phyloP scores from a whole-genome alignment of 1,140 invertebrate species.

The Littorina saxatilis region DNA sequence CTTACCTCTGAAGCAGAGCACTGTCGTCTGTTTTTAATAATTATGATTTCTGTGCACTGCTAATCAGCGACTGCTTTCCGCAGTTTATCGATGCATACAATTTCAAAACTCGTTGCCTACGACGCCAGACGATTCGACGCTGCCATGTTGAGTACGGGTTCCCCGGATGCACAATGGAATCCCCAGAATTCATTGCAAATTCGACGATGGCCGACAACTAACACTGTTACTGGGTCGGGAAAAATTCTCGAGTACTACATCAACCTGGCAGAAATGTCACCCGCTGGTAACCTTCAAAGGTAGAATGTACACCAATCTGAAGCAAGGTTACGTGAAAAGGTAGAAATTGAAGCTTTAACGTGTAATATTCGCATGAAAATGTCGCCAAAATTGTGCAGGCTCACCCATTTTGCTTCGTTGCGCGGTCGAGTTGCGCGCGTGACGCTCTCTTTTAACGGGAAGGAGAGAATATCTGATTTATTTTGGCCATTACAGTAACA shows the following conservation, averaged over 20 bases:
- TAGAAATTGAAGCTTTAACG: neutral
- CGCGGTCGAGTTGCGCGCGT: conserved; percentile 10
- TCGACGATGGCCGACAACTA: conserved; percentile 15
- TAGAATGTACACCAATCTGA: conserved; percentile 12
- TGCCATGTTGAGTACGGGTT: neutral
- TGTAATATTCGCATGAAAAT: conserved; percentile 1
- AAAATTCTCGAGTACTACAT: neutral
- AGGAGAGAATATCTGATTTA: neutral
- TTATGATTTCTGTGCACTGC: no score
- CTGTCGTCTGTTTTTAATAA: no score
- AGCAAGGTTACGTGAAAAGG: neutral
- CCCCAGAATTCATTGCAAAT: conserved; percentile 2
- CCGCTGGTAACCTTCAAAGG: neutral
- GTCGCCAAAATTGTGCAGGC: conserved; percentile 34
- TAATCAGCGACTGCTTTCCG: no score
- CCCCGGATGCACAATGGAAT: neutral
- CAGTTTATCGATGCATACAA: no score
- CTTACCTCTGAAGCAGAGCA: no score
- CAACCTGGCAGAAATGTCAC: neutral
- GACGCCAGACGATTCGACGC: neutral
- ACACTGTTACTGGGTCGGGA: neutral
- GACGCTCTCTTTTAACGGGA: neutral
- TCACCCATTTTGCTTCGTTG: conserved; percentile 26
- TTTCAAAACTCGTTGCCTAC: neutral
- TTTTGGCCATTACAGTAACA: neutral